phyloP scores from a whole-genome alignment of 2,797 vertebrate species.

The Schizopygopsis pylzovi region DNA sequence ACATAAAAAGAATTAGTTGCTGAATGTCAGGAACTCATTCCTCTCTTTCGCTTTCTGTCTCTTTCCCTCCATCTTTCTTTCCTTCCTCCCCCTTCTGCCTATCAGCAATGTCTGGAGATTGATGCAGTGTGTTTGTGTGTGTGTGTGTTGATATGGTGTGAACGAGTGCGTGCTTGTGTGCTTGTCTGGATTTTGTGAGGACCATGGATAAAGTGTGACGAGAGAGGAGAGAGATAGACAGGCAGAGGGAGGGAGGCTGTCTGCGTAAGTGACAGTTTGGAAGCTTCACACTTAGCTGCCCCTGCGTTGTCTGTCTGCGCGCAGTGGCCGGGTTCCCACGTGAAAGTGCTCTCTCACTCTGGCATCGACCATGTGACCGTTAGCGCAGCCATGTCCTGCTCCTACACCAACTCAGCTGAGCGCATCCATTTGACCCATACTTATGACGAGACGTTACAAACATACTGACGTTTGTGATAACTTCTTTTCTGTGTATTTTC shows the following conservation, averaged over 20 bases:
- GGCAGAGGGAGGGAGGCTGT: slow-evolving; percentile 53
- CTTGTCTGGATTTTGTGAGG: slow-evolving; percentile 64
- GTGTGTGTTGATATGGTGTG: slow-evolving; percentile 71
- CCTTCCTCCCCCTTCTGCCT: slow-evolving; percentile 38
- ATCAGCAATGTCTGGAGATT: slow-evolving; percentile 48
- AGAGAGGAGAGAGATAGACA: slow-evolving; percentile 45
- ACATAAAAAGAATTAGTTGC: slow-evolving; percentile 39
- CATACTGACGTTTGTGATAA: not conserved
- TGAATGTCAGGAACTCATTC: slow-evolving; percentile 31
- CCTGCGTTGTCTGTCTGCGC: slow-evolving; percentile 75
- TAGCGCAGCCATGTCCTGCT: slow-evolving; percentile 60
- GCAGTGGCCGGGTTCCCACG: slow-evolving; percentile 77
- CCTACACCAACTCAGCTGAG: not conserved
- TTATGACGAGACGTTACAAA: not conserved
- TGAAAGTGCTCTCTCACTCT: slow-evolving; percentile 76
- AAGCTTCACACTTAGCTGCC: slow-evolving; percentile 79
- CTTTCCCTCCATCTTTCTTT: slow-evolving; percentile 60
- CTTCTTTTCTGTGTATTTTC: not conserved
- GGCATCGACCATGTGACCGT: slow-evolving; percentile 69
- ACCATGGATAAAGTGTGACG: slow-evolving; percentile 65
- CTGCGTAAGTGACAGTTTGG: slow-evolving; percentile 77
- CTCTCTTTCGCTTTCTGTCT: slow-evolving; percentile 25
- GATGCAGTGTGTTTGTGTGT: slow-evolving; percentile 55
- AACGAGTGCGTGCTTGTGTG: slow-evolving; percentile 55
- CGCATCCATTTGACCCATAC: slow-evolving; percentile 8